Conservation (phyloP, 2,113 vertebrate species). For the Sclerurus mexicanus region DNA sequence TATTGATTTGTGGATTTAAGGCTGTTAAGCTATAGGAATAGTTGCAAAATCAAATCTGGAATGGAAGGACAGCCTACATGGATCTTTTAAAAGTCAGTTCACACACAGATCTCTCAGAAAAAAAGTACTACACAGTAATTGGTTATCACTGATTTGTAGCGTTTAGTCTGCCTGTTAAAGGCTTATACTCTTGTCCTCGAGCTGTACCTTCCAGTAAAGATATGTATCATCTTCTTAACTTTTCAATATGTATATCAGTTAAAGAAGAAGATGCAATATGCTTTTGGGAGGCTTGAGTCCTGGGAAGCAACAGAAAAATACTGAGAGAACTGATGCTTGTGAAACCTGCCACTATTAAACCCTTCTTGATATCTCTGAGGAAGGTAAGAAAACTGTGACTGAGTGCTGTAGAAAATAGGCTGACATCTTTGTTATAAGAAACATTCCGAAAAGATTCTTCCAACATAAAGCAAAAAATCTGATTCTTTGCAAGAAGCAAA, state of each 20-base stretch:
- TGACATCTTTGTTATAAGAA: background rate
- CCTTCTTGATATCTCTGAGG: background rate
- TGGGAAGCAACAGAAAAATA: background rate
- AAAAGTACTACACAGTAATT: background rate
- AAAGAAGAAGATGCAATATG: background rate
- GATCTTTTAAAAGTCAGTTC: background rate
- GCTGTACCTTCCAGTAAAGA: background rate
- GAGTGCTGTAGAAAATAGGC: background rate
- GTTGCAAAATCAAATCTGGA: background rate
- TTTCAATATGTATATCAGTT: background rate
- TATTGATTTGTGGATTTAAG: background rate
- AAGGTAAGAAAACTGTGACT: background rate
- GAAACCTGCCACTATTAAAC: background rate
- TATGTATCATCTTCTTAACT: background rate
- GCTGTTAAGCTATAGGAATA: background rate
- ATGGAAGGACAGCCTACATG: rapidly evolving
- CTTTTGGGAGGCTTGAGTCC: background rate
- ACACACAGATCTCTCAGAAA: background rate
- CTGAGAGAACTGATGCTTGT: background rate
- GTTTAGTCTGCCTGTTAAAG: background rate
- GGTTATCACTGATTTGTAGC: background rate
- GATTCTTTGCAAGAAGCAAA: background rate
- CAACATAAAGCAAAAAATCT: background rate
- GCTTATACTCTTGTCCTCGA: background rate
- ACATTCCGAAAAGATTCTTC: background rate